Percentiles rank a stretch among this genome's conserved stretches.
Conservation (phyloP, 2,113 vertebrate genomes). For the Tychaedon coryphoeus region DNA sequence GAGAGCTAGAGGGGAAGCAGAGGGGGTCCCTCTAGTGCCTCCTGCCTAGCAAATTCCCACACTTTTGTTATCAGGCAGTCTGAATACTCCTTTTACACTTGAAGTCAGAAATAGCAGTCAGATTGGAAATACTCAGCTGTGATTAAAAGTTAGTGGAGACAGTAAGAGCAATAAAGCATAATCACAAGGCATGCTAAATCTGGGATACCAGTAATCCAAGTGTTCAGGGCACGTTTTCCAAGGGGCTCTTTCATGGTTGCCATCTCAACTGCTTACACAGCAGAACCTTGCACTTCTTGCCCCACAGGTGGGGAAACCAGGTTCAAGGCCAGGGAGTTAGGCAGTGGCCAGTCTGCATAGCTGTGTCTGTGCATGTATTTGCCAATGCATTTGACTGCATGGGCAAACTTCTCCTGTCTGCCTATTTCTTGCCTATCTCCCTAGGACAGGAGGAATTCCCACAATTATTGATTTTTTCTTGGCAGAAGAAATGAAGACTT, state of each 20-base stretch:
- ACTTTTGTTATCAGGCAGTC: neutral
- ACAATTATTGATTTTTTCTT: neutral
- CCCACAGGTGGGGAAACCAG: neutral
- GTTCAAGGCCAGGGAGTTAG: neutral
- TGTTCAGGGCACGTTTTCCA: neutral
- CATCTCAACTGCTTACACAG: neutral
- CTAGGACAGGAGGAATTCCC: neutral
- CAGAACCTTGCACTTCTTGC: neutral
- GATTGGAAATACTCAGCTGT: neutral
- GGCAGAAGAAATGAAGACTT: neutral
- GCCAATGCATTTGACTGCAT: neutral
- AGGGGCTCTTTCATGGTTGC: neutral
- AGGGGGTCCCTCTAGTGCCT: neutral
- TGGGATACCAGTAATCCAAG: neutral
- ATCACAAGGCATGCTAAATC: neutral
- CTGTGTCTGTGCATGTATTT: neutral
- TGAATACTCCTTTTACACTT: neutral
- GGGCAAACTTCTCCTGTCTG: neutral
- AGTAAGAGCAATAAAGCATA: neutral
- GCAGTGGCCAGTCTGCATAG: neutral
- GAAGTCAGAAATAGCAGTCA: conserved; percentile 27
- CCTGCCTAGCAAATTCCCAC: neutral
- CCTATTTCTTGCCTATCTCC: neutral
- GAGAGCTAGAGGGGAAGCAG: neutral
- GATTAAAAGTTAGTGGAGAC: conserved; percentile 9